phyloP scores from a whole-genome alignment of 2,113 vertebrate species.

The Peromyscus californicus region DNA sequence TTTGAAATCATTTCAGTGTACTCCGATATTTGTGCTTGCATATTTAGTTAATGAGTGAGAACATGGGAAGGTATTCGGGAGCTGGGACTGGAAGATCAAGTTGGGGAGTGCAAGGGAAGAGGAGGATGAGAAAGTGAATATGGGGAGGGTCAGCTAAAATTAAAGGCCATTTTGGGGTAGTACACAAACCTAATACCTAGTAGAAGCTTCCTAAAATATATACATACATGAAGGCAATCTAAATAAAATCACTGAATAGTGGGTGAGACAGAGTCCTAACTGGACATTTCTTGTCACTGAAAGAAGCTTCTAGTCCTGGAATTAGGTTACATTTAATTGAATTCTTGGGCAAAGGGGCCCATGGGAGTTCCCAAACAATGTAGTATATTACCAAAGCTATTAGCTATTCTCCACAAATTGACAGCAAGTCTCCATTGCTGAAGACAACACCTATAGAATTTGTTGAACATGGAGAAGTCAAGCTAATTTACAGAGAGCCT shows the following conservation, averaged over 20 bases:
- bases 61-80: background rate
- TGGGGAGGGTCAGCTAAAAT: background rate
- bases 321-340: background rate
- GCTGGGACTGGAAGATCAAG: background rate
- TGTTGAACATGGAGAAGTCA: background rate
- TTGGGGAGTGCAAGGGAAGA: background rate
- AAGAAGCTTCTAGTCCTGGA: background rate
- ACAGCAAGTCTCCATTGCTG: background rate
- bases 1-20: background rate
- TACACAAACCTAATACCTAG: background rate
- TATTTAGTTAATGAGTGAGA: background rate
- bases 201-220: background rate
- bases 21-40: too few species aligned
- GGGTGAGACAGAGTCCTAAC: background rate
- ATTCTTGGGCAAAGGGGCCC: background rate
- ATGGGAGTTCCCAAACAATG: background rate
- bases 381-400: background rate
- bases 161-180: background rate
- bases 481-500: background rate
- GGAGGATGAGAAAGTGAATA: background rate
- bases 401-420: background rate
- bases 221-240: background rate
- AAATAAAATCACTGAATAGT: background rate
- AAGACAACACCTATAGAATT: background rate
- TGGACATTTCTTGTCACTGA: background rate